Conservation (phyloP, 2,888 invertebrate species). For the Actias luna region DNA sequence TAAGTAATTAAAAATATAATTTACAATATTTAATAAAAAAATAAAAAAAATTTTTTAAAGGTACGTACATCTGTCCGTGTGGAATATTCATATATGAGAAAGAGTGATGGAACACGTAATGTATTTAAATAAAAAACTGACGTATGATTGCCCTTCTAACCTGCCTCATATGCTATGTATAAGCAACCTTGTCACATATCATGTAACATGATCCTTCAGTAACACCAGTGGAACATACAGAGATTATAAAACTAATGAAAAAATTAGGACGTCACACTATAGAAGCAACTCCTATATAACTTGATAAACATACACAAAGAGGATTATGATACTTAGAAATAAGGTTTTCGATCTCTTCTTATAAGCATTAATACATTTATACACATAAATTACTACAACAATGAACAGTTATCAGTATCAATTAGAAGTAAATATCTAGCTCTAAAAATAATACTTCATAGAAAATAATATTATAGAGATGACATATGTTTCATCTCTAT, state of each 20-base stretch:
- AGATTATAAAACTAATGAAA: neutral
- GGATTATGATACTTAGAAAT: constrained; percentile 20
- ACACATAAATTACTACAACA: constrained; percentile 35
- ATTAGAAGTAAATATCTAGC: constrained; percentile 47
- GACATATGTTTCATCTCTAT: neutral
- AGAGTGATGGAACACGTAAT: neutral
- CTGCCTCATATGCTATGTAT: neutral
- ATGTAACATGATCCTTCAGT: neutral
- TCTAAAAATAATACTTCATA: neutral
- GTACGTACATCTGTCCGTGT: too few species aligned
- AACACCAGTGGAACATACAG: too few species aligned
- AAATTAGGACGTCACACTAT: neutral
- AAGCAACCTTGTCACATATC: neutral
- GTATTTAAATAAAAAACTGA: neutral
- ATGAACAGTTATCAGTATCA: constrained; percentile 63
- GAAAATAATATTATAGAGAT: neutral
- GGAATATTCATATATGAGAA: neutral
- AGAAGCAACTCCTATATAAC: neutral
- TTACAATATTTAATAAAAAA: too few species aligned
- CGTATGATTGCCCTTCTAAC: neutral
- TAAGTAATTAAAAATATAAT: too few species aligned
- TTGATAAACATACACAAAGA: neutral
- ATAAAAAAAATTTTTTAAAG: too few species aligned
- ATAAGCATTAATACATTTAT: constrained; percentile 28
- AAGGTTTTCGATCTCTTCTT: constrained; percentile 45